Conservation (phyloP, 92 coral and sea anemone genomes). For the Blastomussa wellsi region DNA sequence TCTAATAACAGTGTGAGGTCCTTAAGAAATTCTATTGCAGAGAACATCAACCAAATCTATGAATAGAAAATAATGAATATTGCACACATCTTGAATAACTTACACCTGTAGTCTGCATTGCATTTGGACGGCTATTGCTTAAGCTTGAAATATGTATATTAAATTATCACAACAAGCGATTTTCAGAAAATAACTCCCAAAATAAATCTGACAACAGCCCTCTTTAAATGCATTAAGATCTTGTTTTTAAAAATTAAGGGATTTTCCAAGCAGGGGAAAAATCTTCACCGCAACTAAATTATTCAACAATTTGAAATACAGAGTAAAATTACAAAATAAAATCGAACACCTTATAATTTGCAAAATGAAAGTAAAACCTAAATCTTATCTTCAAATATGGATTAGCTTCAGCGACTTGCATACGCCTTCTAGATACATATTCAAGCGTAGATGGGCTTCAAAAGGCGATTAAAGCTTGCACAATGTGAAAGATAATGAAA, state of each 20-base stretch:
- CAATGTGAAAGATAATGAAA: constrained; percentile 12
- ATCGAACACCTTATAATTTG: background rate
- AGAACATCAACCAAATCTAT: constrained; percentile 25
- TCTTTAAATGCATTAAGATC: background rate
- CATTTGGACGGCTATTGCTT: background rate
- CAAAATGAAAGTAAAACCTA: background rate
- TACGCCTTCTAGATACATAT: background rate
- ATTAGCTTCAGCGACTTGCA: background rate
- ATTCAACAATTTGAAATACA: constrained; percentile 31
- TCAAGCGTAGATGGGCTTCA: background rate
- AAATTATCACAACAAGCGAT: background rate
- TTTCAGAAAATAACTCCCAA: background rate
- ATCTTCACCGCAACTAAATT: constrained; percentile 30
- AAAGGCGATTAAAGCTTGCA: constrained; percentile 15
- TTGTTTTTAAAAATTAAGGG: constrained; percentile 30
- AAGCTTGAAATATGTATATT: background rate
- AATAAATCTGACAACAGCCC: constrained; percentile 18
- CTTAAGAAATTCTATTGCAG: background rate
- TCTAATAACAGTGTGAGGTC: constrained; percentile 27
- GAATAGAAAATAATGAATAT: constrained; percentile 21
- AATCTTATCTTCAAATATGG: background rate
- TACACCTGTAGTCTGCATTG: background rate
- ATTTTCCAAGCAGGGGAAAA: constrained; percentile 45
- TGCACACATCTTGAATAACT: background rate
- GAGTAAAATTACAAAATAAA: background rate